Evolutionary conservation across 2,888 invertebrate genomes (phyloP), one percentile per base, ranked within the genome.

Genomic region (Panzeria rudis): DNA sequence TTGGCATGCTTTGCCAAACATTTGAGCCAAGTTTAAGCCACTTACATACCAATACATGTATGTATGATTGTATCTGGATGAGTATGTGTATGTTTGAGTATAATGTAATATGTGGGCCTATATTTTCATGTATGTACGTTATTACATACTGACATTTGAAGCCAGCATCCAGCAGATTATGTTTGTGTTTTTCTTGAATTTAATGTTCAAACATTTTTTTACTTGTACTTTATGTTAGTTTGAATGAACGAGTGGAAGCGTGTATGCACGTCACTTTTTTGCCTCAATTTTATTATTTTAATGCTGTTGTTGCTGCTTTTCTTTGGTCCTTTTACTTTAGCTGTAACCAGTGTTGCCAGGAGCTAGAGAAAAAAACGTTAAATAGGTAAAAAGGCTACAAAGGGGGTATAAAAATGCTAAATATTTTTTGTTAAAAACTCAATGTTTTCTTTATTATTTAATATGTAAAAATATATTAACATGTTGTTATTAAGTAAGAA

Each of bases 311-410:
- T 72, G 68, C 73, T 47, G 35, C 23, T 23, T 9, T 62, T 25
- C 25, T 32, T 50, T 78, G 17, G 71, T 7, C 20, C 52, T 56
- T 84, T 88, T 87, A 87, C 87, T 88, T 61, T 47, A 52, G 29
- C 35, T 90, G 56, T 66, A 64, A 73, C 47, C 38, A 20, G 86
- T n/a, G n/a, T n/a, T n/a, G n/a, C n/a, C n/a, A n/a, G n/a, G n/a
- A n/a, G n/a, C n/a, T n/a, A n/a, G n/a, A n/a, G n/a, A n/a, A n/a
- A n/a, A n/a, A n/a, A n/a, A n/a, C n/a, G n/a, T n/a, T n/a, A n/a
- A n/a, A n/a, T n/a, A n/a, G n/a, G n/a, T n/a, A n/a, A n/a, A n/a
- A n/a, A n/a, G n/a, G n/a, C n/a, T n/a, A n/a, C n/a, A n/a, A n/a
- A n/a, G n/a, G n/a, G n/a, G n/a, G n/a, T n/a, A n/a, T n/a, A n/a